Percentiles rank a stretch among this genome's conserved stretches.
These are phyloP conservation scores for Microcebus jonahi DNA, from an alignment of 2,113 vertebrate genomes.

Conservation along the genomic window DNA sequence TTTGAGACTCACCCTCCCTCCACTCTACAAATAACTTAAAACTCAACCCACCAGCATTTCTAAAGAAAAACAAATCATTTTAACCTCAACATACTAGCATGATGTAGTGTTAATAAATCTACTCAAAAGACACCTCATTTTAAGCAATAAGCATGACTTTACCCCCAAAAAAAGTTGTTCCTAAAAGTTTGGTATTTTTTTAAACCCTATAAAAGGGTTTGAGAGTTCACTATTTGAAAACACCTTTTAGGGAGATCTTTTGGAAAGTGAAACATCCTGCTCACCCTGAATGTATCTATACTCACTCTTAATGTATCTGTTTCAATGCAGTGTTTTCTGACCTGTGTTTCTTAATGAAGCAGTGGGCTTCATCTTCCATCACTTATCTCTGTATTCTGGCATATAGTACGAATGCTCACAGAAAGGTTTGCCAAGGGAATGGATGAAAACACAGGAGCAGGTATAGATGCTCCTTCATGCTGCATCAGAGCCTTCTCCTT, in stretches of 20 bases:
- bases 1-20: not conserved
- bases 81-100: not conserved
- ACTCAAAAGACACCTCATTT: not conserved
- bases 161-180: not conserved
- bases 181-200: not conserved
- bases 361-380: not conserved
- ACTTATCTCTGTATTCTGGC: not conserved
- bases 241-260: not conserved
- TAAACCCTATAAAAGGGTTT: not conserved
- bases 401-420: not conserved
- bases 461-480: not conserved
- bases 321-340: not conserved
- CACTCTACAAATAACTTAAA: not conserved
- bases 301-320: not conserved
- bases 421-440: not conserved
- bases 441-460: not conserved
- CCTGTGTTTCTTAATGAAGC: not conserved
- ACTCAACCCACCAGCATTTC: not conserved
- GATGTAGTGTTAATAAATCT: not conserved
- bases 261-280: not conserved
- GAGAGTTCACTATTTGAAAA: not conserved
- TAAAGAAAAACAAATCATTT: not conserved
- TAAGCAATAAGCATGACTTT: not conserved
- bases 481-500: not conserved
- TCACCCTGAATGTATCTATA: too few relatives aligned